These are phyloP conservation scores for Heterodera filipjevi DNA, from an alignment of 2,888 invertebrate species.

Conservation along the genomic window DNA sequence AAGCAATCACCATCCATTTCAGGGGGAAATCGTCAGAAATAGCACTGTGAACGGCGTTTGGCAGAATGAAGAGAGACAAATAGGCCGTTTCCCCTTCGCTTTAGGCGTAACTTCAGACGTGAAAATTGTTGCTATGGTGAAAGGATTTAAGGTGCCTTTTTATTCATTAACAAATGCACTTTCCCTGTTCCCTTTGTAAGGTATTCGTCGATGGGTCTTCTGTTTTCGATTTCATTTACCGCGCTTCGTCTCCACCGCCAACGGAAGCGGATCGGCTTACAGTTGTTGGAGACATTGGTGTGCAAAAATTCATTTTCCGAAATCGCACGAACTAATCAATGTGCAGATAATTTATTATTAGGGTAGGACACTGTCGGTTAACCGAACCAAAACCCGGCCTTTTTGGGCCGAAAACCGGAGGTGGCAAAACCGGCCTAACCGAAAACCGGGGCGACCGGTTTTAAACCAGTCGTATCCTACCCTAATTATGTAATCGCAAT, in stretches of 20 bases:
- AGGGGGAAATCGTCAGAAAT: conserved; percentile 54
- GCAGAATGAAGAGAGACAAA: conserved; percentile 52
- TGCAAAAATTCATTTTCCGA: conserved; percentile 47
- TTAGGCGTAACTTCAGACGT: conserved; percentile 57
- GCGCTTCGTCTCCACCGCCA: conserved; percentile 40
- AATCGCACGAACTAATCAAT: not conserved
- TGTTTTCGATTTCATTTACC: conserved; percentile 50
- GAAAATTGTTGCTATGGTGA: conserved; percentile 46
- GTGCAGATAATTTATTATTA: not conserved
- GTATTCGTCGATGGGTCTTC: conserved; percentile 51
- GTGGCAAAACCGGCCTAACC: no score
- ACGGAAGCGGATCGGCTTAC: conserved; percentile 44
- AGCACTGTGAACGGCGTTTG: conserved; percentile 49
- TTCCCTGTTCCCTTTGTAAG: conserved; percentile 33
- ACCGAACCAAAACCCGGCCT: no score
- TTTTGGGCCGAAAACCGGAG: no score
- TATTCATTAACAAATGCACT: not conserved
- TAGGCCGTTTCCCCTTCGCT: conserved; percentile 52
- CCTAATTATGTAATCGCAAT: no score
- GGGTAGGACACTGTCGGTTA: no score
- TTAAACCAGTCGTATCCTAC: not conserved
- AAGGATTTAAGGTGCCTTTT: conserved; percentile 47
- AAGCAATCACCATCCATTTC: no score
- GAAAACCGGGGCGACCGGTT: no score
- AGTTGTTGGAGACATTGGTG: conserved; percentile 46